Evolutionary conservation across 2,113 vertebrate genomes (phyloP).

Genomic region (Strix aluco): DNA sequence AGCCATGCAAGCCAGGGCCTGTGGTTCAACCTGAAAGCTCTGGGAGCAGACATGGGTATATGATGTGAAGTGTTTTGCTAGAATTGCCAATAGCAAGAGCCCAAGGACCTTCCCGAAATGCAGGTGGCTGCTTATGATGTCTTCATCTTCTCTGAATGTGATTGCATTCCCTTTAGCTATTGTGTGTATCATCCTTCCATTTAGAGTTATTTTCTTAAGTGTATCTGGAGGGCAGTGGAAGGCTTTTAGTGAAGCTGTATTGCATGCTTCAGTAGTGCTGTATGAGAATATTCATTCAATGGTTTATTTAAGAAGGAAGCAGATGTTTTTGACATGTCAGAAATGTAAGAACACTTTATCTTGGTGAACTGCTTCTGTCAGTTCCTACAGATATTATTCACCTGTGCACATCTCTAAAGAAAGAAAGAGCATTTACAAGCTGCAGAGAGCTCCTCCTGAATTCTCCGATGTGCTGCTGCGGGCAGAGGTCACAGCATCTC

Average conservation of each 20-base stretch:
- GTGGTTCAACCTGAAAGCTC: neutral
- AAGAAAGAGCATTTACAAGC: neutral
- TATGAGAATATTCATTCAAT: conserved; percentile 41
- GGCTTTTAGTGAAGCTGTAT: conserved; percentile 19
- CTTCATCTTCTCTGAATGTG: conserved; percentile 38
- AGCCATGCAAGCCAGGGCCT: neutral
- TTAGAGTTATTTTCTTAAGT: conserved; percentile 55
- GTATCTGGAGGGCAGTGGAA: conserved; percentile 50
- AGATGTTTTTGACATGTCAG: conserved; percentile 36
- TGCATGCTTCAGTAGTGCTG: conserved; percentile 41
- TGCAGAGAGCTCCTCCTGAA: neutral
- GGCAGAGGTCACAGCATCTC: neutral
- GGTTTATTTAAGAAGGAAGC: conserved; percentile 48
- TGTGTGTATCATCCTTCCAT: conserved; percentile 21
- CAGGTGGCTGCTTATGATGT: conserved; percentile 42
- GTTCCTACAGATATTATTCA: conserved; percentile 36
- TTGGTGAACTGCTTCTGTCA: conserved; percentile 19
- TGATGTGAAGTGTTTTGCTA: neutral
- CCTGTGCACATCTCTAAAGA: neutral
- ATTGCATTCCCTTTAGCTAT: conserved; percentile 43
- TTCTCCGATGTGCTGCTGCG: neutral
- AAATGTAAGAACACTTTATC: conserved; percentile 30
- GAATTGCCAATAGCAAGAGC: neutral
- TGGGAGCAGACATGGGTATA: neutral
- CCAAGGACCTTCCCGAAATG: conserved; percentile 37